Percentiles rank a stretch among this genome's conserved stretches.
Conservation (phyloP, 2,113 vertebrate genomes). For the Phoenicopterus ruber region DNA sequence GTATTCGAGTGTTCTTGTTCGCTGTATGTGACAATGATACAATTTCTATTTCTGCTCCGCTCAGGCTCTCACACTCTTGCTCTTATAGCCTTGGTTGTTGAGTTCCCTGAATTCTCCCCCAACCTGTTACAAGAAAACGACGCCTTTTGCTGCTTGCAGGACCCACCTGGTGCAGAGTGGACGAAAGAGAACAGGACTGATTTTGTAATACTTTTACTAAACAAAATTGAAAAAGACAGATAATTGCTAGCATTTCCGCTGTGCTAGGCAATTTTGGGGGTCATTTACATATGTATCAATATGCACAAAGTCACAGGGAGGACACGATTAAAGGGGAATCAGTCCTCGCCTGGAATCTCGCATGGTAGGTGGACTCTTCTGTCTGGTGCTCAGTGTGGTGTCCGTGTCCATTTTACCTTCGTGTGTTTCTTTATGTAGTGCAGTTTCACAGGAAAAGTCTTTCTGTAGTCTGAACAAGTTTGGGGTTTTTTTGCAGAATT, state of each 20-base stretch:
- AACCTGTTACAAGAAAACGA: background rate
- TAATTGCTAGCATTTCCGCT: background rate
- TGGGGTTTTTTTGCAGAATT: background rate
- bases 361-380: slow-evolving; percentile 29
- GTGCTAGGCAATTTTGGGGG: background rate
- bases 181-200: background rate
- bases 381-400: fast-evolving
- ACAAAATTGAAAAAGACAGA: background rate
- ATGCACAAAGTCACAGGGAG: background rate
- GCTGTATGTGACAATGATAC: slow-evolving; percentile 21
- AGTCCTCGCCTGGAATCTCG: background rate
- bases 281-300: background rate
- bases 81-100: background rate
- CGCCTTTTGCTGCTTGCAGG: background rate
- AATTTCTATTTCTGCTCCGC: slow-evolving; percentile 56
- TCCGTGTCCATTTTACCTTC: background rate
- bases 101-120: background rate
- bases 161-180: background rate
- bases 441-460: background rate
- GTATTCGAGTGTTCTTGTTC: background rate
- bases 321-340: background rate
- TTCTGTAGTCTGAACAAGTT: background rate
- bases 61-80: slow-evolving; percentile 6
- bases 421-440: background rate
- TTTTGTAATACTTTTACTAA: background rate